Percentiles rank a stretch among this genome's conserved stretches.
These are phyloP conservation scores for Carterocephalus palaemon DNA, from an alignment of 2,888 invertebrate species.

Conservation along the genomic window DNA sequence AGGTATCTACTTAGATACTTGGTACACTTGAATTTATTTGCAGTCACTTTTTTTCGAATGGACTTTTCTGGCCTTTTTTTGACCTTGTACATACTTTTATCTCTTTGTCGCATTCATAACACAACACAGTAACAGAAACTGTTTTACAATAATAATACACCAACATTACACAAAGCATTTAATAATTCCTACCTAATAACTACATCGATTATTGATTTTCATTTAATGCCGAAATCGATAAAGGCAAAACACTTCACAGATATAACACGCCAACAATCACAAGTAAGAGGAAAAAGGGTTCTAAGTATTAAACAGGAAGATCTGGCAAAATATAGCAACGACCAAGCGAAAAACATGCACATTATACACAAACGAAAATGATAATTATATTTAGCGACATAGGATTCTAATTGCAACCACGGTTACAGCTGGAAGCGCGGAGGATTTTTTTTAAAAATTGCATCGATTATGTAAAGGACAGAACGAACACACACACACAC, in stretches of 20 bases:
- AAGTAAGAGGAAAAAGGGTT: slow-evolving; percentile 21
- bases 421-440: slow-evolving; percentile 33
- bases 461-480: slow-evolving; percentile 14
- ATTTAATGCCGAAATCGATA: slow-evolving; percentile 31
- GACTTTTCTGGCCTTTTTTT: too few species aligned
- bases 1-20: too few species aligned
- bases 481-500: slow-evolving; percentile 36
- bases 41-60: too few species aligned
- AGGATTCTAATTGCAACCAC: slow-evolving; percentile 23
- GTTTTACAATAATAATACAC: too few species aligned
- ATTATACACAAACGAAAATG: slow-evolving; percentile 31
- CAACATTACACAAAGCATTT: too few species aligned
- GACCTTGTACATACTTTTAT: too few species aligned
- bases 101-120: too few species aligned
- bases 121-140: too few species aligned
- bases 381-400: slow-evolving; percentile 22
- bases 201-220: slow-evolving; percentile 4
- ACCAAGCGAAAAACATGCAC: slow-evolving; percentile 46
- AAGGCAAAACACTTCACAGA: slow-evolving; percentile 55
- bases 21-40: too few species aligned
- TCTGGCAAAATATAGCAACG: slow-evolving; percentile 52
- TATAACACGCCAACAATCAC: slow-evolving; percentile 37
- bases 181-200: slow-evolving; percentile 11
- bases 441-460: slow-evolving; percentile 15
- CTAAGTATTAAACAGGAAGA: slow-evolving; percentile 42